A percentile compares a stretch with the other conserved stretches of the same genome.
Conservation (phyloP, 2,113 vertebrate genomes). For the Sphyrna mokarran region DNA sequence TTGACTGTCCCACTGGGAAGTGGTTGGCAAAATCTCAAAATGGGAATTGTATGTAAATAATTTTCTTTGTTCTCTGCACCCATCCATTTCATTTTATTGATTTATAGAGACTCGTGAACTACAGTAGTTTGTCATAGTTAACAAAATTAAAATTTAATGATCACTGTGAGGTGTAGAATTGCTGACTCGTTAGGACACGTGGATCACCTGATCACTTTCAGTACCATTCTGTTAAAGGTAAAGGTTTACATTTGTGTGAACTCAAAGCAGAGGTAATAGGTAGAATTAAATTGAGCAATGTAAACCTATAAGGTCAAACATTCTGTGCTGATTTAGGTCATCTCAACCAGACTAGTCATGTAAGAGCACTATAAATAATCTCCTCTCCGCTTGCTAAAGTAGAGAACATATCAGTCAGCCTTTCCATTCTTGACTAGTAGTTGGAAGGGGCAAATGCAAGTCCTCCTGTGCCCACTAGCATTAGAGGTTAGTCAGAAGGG, state of each 20-base stretch:
- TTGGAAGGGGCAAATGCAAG: background rate
- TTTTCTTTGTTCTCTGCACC: background rate
- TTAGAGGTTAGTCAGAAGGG: too few relatives aligned
- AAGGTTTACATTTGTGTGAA: background rate
- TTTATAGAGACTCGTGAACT: background rate
- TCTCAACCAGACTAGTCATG: background rate
- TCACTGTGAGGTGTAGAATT: background rate
- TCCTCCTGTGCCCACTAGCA: too few relatives aligned
- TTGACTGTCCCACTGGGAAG: slow-evolving; percentile 52
- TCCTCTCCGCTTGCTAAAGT: background rate
- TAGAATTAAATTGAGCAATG: background rate
- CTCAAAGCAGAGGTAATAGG: background rate
- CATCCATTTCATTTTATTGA: background rate
- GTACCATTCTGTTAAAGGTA: background rate
- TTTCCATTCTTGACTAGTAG: background rate
- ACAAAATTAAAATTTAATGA: background rate
- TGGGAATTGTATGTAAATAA: slow-evolving; percentile 63
- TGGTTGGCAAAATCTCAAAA: slow-evolving; percentile 55
- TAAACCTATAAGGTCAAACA: background rate
- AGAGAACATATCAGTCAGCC: background rate
- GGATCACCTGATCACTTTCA: background rate
- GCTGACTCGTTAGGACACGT: background rate
- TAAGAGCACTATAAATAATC: background rate
- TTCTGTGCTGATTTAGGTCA: background rate
- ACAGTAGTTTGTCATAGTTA: background rate